A percentile compares a stretch with the other conserved stretches of the same genome.
These are phyloP conservation scores for Condylura cristata DNA, from an alignment of 2,113 vertebrate genomes.

Conservation along the genomic window DNA sequence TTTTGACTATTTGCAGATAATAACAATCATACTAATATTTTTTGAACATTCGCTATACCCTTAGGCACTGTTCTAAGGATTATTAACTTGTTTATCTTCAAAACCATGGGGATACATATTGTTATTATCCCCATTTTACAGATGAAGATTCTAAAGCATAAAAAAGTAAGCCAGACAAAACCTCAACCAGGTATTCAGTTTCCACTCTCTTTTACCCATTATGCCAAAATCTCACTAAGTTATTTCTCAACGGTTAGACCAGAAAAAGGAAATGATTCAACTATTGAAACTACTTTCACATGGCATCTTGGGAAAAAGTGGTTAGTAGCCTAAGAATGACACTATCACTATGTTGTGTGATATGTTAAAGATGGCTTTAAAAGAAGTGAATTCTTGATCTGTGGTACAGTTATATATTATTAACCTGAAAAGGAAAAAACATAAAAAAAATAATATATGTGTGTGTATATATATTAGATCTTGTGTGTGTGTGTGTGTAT, in stretches of 20 bases:
- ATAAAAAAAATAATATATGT: no score
- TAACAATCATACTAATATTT: constrained; percentile 2
- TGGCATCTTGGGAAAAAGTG: neutral
- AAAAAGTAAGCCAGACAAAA: neutral
- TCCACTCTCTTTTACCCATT: neutral
- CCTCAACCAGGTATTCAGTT: neutral
- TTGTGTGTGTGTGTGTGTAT: no score
- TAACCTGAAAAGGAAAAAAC: neutral
- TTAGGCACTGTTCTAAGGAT: neutral
- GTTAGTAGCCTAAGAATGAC: neutral
- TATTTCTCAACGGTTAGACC: constrained; percentile 1
- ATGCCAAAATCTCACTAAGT: neutral
- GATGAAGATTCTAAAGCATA: neutral
- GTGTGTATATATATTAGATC: no score
- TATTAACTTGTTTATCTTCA: constrained; percentile 33
- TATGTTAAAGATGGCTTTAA: neutral
- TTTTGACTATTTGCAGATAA: neutral
- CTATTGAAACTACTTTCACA: neutral
- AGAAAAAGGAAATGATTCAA: neutral
- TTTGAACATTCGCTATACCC: neutral
- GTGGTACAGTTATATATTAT: neutral
- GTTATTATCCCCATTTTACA: neutral
- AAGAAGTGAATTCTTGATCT: neutral
- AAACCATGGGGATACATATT: neutral
- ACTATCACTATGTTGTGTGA: neutral